phyloP scores from a whole-genome alignment of 2,797 vertebrate species.

The Hylomyscus alleni region DNA sequence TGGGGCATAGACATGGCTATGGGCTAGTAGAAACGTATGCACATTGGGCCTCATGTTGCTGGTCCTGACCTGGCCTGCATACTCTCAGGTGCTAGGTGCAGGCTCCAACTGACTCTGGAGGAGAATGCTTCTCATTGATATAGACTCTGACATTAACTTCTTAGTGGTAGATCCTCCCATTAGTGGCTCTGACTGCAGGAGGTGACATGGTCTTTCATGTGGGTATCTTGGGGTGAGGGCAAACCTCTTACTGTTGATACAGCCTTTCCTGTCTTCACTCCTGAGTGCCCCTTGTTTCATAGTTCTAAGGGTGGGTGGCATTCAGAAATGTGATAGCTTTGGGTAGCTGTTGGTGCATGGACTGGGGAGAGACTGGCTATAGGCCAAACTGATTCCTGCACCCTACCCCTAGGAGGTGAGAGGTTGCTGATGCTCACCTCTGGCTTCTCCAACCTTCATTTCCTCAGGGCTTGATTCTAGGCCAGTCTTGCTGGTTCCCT shows the following conservation, averaged over 20 bases:
- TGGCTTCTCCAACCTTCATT: neutral
- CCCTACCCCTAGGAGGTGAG: no score
- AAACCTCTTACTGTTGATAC: neutral
- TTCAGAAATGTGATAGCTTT: neutral
- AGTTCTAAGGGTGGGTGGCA: neutral
- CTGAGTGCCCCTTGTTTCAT: neutral
- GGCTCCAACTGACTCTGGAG: neutral
- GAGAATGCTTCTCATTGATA: neutral
- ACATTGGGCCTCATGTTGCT: neutral
- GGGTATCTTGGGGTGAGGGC: neutral
- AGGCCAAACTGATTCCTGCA: neutral
- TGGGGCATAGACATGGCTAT: neutral
- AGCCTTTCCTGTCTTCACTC: neutral
- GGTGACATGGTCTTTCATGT: neutral
- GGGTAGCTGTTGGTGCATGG: neutral
- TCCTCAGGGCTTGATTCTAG: neutral
- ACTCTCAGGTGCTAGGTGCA: neutral
- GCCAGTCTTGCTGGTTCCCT: neutral
- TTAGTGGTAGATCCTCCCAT: neutral
- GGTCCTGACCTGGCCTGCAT: neutral
- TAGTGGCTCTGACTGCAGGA: neutral
- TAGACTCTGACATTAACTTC: neutral
- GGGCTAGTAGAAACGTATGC: neutral
- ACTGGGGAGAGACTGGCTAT: neutral
- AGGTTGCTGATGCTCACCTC: neutral